phyloP scores from a whole-genome alignment of 2,113 vertebrate genomes.

The Chiloscyllium plagiosum region DNA sequence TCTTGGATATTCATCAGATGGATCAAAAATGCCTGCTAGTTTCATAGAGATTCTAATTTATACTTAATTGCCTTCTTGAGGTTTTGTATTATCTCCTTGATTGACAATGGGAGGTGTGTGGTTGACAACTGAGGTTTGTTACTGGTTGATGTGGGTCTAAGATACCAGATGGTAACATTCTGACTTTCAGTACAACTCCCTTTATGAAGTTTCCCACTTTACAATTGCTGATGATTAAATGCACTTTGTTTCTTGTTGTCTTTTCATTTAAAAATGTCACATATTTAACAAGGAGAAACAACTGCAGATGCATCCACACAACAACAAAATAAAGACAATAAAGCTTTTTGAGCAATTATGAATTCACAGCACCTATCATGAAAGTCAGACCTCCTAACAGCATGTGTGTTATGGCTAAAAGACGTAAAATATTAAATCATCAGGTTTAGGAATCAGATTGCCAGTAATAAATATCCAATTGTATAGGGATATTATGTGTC shows the following conservation, averaged over 20 bases:
- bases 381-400: not conserved
- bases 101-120: conserved; percentile 1
- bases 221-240: not conserved
- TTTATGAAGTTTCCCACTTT: conserved; percentile 5
- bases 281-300: not conserved
- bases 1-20: not conserved
- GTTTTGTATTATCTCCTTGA: not conserved
- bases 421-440: not conserved
- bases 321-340: not conserved
- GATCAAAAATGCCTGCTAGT: not conserved
- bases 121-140: conserved; percentile 29
- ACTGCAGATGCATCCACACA: not conserved
- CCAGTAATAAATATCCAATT: not conserved
- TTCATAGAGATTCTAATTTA: not conserved
- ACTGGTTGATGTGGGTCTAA: not conserved
- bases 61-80: conserved; percentile 33
- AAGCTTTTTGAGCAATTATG: not conserved
- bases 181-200: not conserved
- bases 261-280: not conserved
- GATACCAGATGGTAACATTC: conserved; percentile 12
- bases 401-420: not conserved
- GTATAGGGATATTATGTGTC: not conserved
- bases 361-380: not conserved
- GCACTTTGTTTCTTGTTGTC: not conserved
- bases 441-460: not conserved